These are phyloP conservation scores for Thomomys bottae DNA, from an alignment of 2,113 vertebrate genomes.

Conservation along the genomic window DNA sequence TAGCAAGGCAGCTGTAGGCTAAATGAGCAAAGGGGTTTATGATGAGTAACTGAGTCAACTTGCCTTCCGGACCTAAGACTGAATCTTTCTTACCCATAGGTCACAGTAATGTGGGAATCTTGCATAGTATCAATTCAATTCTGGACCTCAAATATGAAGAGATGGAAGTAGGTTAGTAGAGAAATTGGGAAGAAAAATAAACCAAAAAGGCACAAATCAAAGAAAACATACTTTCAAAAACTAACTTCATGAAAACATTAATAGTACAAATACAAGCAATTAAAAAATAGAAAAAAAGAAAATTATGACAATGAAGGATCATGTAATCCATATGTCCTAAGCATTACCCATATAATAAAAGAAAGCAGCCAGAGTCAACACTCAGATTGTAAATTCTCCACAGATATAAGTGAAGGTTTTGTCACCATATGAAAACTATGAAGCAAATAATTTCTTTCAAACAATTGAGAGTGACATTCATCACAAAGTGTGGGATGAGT, in stretches of 20 bases:
- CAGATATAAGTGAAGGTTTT: background rate
- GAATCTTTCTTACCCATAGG: background rate
- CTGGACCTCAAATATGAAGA: background rate
- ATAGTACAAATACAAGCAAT: background rate
- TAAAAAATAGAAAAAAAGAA: background rate
- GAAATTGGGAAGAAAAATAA: background rate
- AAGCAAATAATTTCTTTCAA: background rate
- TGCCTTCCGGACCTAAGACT: background rate
- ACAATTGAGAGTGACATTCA: conserved; percentile 3
- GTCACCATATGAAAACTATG: background rate
- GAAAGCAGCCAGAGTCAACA: background rate
- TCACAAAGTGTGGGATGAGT: background rate
- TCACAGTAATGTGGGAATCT: background rate
- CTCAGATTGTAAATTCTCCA: background rate
- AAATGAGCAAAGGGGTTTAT: background rate
- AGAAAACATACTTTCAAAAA: background rate
- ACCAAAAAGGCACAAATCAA: background rate
- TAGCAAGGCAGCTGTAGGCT: background rate
- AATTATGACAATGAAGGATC: background rate
- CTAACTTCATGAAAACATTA: background rate
- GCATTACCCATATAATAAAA: background rate
- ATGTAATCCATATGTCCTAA: background rate
- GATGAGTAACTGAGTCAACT: background rate
- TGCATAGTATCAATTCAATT: background rate
- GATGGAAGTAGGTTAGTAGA: background rate